Base-by-base conservation (phyloP, 2,797 vertebrate genomes). In the Myotis vivesi region DNA sequence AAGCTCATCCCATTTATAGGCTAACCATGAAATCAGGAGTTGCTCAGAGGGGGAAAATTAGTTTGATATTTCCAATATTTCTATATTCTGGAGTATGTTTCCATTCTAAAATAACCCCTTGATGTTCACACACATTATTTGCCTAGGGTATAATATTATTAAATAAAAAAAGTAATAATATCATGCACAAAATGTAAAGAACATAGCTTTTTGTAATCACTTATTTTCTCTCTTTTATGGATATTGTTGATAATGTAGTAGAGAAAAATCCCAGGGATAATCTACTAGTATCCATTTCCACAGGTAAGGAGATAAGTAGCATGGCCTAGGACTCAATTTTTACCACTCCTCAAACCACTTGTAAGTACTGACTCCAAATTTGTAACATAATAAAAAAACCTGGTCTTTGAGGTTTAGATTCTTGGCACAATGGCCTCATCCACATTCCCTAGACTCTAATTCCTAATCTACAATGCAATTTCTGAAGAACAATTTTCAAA, bases 401-500 rank as follows among this genome's bases (percentile, higher is more conserved):
- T 66, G 28, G 23, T 44, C 69, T 72, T 23, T 28, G 38, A 44
- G 44, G 57, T n/a, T 76, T 62, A 59, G 33, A 15, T 72, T 86
- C 69, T 89, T 87, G 83, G 55, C 46, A 69, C 66, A 41, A 41
- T 15, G 75, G 59, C 44, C 23, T 92, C 71, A 1, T 59, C 53
- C 55, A 81, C 68, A 93, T 72, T 94, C 85, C 66, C 71, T 28
- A 77, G 64, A 85, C 25, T 22, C 73, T 87, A 33, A 94, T 94
- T 90, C 72, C 79, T 93, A 94, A 95, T 94, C 62, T 94, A 69
- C 75, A 86, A 73, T 69, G 44, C 81, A 87, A 49, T 8, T 30
- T 71, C 87, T 51, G 51, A 93, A 83, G 93, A 91, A 88, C 64
- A 89, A 46, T 73, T 89, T 83, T 81, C 81, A 93, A 66, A 71